phyloP scores from a whole-genome alignment of 2,113 vertebrate genomes.

The Chlorodrepanis virens region DNA sequence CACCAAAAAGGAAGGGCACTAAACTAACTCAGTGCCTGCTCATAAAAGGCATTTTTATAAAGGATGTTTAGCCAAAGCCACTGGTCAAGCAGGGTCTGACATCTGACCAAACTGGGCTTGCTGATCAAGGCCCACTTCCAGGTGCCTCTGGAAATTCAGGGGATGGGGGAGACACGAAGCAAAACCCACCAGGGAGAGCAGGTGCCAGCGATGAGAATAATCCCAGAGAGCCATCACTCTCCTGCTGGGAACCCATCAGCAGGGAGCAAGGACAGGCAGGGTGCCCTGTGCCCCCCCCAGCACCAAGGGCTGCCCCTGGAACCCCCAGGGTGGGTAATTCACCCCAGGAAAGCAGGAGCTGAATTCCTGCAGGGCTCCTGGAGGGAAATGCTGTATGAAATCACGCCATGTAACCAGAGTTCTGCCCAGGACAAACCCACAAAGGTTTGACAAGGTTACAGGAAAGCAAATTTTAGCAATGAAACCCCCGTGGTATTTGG shows the following conservation, averaged over 20 bases:
- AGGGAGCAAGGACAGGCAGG: not conserved
- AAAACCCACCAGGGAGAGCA: not conserved
- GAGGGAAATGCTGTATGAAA: not conserved
- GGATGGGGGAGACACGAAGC: not conserved
- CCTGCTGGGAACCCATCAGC: not conserved
- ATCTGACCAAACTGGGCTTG: not conserved
- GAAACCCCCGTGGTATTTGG: not conserved
- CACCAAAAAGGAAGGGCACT: not conserved
- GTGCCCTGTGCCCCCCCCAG: not conserved
- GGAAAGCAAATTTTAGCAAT: not conserved
- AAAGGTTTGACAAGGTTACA: not conserved
- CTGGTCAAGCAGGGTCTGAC: not conserved
- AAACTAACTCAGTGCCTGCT: not conserved
- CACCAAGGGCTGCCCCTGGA: not conserved
- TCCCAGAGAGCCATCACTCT: not conserved
- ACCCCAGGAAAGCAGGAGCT: not conserved
- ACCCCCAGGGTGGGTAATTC: not conserved
- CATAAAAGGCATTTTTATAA: not conserved
- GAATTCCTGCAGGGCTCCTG: not conserved
- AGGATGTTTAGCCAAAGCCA: not conserved
- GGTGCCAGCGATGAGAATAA: not conserved
- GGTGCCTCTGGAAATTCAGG: not conserved
- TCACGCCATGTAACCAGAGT: not conserved
- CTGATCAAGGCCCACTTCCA: not conserved
- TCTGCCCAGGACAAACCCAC: not conserved